Base-by-base conservation (phyloP, 1,140 invertebrate species). In the Octopus sinensis region DNA sequence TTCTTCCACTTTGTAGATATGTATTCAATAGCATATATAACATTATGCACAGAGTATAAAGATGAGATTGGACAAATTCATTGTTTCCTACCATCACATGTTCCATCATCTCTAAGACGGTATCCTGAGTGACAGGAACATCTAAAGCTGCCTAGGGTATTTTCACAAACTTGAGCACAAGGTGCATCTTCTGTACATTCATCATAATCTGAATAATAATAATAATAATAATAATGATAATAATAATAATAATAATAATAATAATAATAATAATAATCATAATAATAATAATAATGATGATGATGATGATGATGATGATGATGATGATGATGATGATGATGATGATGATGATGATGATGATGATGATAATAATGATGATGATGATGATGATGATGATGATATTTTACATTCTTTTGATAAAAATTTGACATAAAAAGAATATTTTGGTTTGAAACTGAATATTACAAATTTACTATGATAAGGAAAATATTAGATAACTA, bases 41-140 rank as follows among this genome's bases (percentile, higher is more conserved):
- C 30, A 43, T 43, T 43, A 43, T 43, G 30, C 30, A 43, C 30
- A 43, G 30, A 43, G 30, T 43, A 43, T 43, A 43, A 43, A 43
- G 30, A 43, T 43, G 30, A 43, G 30, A 43, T 3, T 43, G 30
- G 30, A 43, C 30, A 43, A 43, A 43, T 43, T 43, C 30, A 43
- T 43, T 43, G 30, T 43, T 54, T 43, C 83, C 76, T 80, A 87
- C 87, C 86, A 82, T 54, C 52, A 82, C 87, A 88, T 12, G 76
- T 80, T 17, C 80, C 81, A 75, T 76, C 76, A 51, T 54, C 79
- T 23, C 80, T 54, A 54, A 87, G 82, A 80, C 83, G 77, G 52
- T 78, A 86, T 0, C 95, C 95, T 52, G 93, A 92, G 10, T 93
- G 92, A 87, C 93, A 93, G 62, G 89, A 88, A 84, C 93, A 93